Evolutionary conservation across 2,888 invertebrate species (phyloP).

Genomic region (Calameuta filiformis): DNA sequence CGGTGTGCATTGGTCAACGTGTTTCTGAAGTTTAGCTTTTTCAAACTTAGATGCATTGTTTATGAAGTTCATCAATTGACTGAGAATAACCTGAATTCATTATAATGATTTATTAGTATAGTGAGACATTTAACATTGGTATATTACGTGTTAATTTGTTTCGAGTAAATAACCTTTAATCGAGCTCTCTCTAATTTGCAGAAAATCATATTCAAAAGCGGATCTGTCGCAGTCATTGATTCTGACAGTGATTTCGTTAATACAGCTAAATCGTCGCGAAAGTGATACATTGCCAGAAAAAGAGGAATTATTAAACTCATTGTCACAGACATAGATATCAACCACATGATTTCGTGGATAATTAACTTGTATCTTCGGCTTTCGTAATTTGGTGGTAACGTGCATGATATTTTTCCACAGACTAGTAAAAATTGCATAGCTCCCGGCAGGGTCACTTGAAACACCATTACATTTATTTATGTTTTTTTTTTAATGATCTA

Average conservation of each 20-base stretch:
- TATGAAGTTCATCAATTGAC: conserved; percentile 37
- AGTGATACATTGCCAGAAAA: conserved; percentile 36
- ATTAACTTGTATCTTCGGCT: conserved; percentile 19
- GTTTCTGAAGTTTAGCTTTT: conserved; percentile 35
- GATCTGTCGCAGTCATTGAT: conserved; percentile 40
- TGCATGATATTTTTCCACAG: conserved; percentile 37
- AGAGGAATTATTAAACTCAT: conserved; percentile 37
- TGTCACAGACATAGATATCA: conserved; percentile 33
- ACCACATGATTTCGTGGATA: conserved; percentile 36
- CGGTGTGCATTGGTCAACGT: conserved; percentile 40
- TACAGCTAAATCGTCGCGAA: conserved; percentile 29
- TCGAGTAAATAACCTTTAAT: conserved; percentile 39
- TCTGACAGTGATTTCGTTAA: conserved; percentile 47
- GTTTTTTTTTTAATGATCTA: not conserved
- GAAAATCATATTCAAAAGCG: conserved; percentile 43
- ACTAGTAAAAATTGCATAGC: conserved; percentile 24
- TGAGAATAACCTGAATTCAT: conserved; percentile 33
- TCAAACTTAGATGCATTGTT: conserved; percentile 26
- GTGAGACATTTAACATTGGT: not conserved
- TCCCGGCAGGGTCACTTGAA: not conserved
- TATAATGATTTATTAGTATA: not conserved
- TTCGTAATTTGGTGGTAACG: conserved; percentile 39
- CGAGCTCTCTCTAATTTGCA: conserved; percentile 35
- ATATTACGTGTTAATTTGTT: conserved; percentile 18
- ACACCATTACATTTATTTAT: not conserved